phyloP scores from a whole-genome alignment of 2,113 vertebrate genomes.

The Atherinomorus stipes region DNA sequence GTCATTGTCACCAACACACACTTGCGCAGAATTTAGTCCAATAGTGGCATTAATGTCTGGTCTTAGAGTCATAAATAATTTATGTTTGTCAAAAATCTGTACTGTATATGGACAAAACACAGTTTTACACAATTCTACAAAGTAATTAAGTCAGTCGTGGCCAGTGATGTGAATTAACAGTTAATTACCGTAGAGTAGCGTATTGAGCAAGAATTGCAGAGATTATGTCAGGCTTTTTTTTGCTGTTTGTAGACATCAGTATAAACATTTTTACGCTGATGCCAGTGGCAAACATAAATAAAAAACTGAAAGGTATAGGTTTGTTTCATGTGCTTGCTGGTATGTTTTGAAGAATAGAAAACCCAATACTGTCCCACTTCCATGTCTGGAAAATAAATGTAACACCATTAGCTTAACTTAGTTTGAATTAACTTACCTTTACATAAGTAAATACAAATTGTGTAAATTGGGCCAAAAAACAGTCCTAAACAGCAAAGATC shows the following conservation, averaged over 20 bases:
- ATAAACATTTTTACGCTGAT: neutral
- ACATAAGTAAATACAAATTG: no score
- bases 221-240: no score
- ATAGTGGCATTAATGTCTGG: neutral
- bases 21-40: constrained; percentile 1
- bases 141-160: neutral
- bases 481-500: no score
- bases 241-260: no score
- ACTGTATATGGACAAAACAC: no score
- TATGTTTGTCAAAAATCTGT: no score
- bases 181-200: neutral
- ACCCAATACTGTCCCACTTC: no score
- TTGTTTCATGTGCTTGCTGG: neutral
- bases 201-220: neutral
- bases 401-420: neutral
- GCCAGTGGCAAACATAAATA: neutral
- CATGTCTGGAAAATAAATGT: neutral
- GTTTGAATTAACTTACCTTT: neutral
- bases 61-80: neutral
- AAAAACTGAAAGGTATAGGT: neutral
- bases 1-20: no score
- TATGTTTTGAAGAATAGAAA: no score
- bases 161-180: neutral
- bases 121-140: neutral
- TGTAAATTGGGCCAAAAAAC: no score